phyloP scores from a whole-genome alignment of 2,888 invertebrate species.

The Drosophila fungiperda region DNA sequence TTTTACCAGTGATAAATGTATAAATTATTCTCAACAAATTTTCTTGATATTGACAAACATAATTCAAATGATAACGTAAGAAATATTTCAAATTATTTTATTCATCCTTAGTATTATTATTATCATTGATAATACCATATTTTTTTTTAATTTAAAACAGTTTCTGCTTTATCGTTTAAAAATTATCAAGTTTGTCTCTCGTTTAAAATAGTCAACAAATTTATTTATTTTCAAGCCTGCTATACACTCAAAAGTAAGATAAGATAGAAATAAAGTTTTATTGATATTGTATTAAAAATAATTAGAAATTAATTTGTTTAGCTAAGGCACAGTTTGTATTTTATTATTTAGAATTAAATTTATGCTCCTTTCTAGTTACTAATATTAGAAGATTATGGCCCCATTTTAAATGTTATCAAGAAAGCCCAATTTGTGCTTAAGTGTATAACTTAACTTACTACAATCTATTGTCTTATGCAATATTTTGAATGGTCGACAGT shows the following conservation, averaged over 20 bases:
- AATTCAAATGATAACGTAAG: neutral
- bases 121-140: neutral
- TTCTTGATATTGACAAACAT: neutral
- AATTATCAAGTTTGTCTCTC: neutral
- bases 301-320: neutral
- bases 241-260: neutral
- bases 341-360: neutral
- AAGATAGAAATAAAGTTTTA: no score
- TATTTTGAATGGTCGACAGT: neutral
- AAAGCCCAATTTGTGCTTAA: neutral
- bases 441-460: neutral
- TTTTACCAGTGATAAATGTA: neutral
- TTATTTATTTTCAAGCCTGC: neutral
- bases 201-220: neutral
- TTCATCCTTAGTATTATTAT: neutral
- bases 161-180: neutral
- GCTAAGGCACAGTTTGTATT: neutral
- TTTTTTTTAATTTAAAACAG: neutral
- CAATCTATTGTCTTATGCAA: slow-evolving; percentile 4
- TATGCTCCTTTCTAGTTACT: neutral
- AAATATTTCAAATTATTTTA: neutral
- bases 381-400: neutral
- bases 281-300: neutral
- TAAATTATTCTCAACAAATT: neutral
- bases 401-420: neutral